phyloP scores from a whole-genome alignment of 2,113 vertebrate species.

The Pithys albifrons region DNA sequence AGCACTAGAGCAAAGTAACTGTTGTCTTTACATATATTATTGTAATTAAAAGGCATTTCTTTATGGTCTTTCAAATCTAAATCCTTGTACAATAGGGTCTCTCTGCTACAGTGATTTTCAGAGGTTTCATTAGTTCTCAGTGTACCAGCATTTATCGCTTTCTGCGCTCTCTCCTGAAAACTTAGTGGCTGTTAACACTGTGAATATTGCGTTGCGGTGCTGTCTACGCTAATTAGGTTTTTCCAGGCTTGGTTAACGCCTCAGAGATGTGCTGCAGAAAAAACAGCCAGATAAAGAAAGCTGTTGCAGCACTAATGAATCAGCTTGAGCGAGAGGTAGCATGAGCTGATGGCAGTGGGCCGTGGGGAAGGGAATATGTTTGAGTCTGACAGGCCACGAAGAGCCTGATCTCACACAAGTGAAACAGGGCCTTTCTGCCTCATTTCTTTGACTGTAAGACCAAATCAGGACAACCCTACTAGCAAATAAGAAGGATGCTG shows the following conservation, averaged over 20 bases:
- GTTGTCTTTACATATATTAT: slow-evolving; percentile 32
- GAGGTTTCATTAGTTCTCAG: slow-evolving; percentile 13
- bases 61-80: slow-evolving; percentile 7
- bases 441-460: not conserved
- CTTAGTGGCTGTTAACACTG: not conserved
- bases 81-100: slow-evolving; percentile 24
- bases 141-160: not conserved
- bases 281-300: slow-evolving; percentile 6
- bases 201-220: not conserved
- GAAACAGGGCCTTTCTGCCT: not conserved
- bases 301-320: slow-evolving; percentile 16
- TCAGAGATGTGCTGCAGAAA: not conserved
- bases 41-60: slow-evolving; percentile 55
- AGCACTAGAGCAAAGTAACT: not conserved
- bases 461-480: not conserved
- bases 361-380: not conserved
- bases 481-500: not conserved
- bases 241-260: slow-evolving; percentile 16
- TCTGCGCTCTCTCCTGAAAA: slow-evolving; percentile 10
- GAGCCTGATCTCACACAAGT: not conserved
- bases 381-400: fast-evolving
- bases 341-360: not conserved
- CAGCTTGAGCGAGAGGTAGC: not conserved
- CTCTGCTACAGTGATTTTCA: not conserved
- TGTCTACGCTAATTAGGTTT: not conserved